phyloP scores from a whole-genome alignment of 2,888 invertebrate genomes.

The Holacanthella duospinosa region DNA sequence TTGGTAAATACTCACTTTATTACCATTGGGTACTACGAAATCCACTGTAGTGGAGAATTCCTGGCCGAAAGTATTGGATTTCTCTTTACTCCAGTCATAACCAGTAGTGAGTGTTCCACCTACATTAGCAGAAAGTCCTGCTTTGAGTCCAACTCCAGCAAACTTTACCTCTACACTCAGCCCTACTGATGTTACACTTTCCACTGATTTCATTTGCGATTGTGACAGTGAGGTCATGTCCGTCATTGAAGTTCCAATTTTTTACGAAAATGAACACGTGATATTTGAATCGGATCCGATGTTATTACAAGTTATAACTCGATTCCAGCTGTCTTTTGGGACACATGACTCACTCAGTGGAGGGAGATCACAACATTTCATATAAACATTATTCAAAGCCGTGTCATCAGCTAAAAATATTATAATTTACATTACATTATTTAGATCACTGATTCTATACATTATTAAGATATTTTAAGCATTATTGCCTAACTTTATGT shows the following conservation, averaged over 20 bases:
- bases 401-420: neutral
- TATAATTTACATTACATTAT: no score
- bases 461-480: no score
- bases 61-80: neutral
- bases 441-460: no score
- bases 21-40: neutral
- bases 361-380: neutral
- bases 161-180: neutral
- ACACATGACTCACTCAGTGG: neutral
- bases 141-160: neutral
- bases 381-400: no score
- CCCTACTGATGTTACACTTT: neutral
- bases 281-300: neutral
- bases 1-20: neutral
- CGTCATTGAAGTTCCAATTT: neutral
- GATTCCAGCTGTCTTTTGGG: neutral
- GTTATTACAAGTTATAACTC: neutral
- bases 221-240: neutral
- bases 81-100: neutral
- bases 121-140: neutral
- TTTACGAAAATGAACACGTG: neutral
- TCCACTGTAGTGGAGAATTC: neutral
- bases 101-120: neutral
- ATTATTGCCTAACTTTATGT: no score
- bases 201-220: neutral